Evolutionary conservation across 1,140 invertebrate genomes (phyloP).

Genomic region (Drosophila truncata): DNA sequence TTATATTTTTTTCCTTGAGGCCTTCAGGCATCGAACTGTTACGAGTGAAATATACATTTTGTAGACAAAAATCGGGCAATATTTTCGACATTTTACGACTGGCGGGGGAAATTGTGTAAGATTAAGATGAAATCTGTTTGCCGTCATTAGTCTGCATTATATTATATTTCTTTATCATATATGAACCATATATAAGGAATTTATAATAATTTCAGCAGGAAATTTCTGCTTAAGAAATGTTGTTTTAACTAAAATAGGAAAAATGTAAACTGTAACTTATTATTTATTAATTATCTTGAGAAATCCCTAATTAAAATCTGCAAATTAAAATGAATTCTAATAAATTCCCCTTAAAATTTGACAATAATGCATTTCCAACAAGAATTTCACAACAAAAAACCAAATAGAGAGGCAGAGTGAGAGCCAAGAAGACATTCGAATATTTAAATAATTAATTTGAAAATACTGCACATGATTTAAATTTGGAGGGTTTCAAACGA

Average conservation of each 20-base stretch:
- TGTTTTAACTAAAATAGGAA: background rate
- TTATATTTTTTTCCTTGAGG: background rate
- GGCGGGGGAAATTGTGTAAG: constrained; percentile 64
- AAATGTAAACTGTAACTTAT: background rate
- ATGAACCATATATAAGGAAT: constrained; percentile 4
- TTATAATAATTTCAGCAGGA: background rate
- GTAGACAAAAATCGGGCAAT: constrained; percentile 56
- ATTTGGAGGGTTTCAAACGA: constrained; percentile 44
- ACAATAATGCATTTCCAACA: constrained; percentile 17
- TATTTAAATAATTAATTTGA: constrained; percentile 50
- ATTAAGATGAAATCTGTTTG: constrained; percentile 53
- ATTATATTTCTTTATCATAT: constrained; percentile 55
- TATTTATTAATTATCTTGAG: background rate
- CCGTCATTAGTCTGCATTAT: constrained; percentile 37
- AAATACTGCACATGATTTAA: constrained; percentile 51
- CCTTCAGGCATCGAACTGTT: constrained; percentile 68
- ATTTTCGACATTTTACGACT: constrained; percentile 68
- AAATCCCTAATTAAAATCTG: too few relatives aligned
- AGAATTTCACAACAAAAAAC: constrained; percentile 13
- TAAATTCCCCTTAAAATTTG: background rate
- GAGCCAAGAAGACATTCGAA: constrained; percentile 10
- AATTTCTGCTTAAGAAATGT: background rate
- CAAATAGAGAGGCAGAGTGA: background rate
- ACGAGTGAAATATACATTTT: constrained; percentile 21
- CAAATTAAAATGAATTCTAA: background rate